These are phyloP conservation scores for Paracanthobrama guichenoti DNA, from an alignment of 2,113 vertebrate genomes.

Conservation along the genomic window DNA sequence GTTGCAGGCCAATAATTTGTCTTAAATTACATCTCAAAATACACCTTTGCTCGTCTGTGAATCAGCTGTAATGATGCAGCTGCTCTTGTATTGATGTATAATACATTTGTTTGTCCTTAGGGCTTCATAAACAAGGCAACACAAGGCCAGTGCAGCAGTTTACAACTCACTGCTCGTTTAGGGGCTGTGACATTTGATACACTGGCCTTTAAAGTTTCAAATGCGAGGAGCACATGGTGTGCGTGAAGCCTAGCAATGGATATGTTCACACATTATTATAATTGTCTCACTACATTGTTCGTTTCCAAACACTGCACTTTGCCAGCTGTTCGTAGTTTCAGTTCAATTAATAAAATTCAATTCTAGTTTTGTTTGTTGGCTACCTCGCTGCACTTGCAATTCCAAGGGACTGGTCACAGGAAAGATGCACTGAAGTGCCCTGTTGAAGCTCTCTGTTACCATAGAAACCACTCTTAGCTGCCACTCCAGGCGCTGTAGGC, in stretches of 20 bases:
- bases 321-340: not conserved
- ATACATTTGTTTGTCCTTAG: constrained; percentile 37
- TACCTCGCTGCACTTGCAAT: constrained; percentile 31
- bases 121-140: constrained; percentile 27
- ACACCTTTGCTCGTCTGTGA: too few relatives aligned
- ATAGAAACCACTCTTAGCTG: constrained; percentile 67
- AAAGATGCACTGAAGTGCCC: constrained; percentile 57
- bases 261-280: not conserved
- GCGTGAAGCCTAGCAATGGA: not conserved
- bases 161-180: constrained; percentile 15
- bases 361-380: not conserved
- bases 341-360: not conserved
- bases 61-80: constrained; percentile 13
- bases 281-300: not conserved
- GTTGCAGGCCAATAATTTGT: constrained; percentile 23
- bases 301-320: not conserved
- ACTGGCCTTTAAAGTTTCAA: not conserved
- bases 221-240: constrained; percentile 11
- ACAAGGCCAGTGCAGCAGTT: constrained; percentile 20
- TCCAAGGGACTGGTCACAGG: constrained; percentile 48
- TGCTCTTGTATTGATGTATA: constrained; percentile 39
- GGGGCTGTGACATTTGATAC: not conserved
- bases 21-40: not conserved
- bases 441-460: constrained; percentile 62
- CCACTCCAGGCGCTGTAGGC: constrained; percentile 69